phyloP scores from a whole-genome alignment of 2,797 vertebrate genomes.

The Okamejei kenojei region DNA sequence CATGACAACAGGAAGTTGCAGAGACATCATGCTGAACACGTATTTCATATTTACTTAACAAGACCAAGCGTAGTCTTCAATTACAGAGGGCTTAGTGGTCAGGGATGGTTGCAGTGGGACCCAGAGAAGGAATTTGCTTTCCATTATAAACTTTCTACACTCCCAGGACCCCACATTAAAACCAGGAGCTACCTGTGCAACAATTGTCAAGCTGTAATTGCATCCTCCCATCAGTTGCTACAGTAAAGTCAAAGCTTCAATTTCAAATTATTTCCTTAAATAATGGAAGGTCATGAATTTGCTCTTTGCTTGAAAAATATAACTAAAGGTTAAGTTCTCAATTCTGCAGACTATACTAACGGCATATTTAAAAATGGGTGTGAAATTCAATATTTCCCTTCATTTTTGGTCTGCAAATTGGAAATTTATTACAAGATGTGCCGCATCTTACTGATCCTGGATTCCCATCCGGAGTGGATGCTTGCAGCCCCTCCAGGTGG shows the following conservation, averaged over 20 bases:
- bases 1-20: too few species aligned
- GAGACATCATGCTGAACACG: background rate
- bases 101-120: background rate
- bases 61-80: background rate
- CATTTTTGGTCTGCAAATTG: background rate
- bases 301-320: background rate
- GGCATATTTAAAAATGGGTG: background rate
- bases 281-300: constrained; percentile 3
- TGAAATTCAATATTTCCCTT: constrained; percentile 15
- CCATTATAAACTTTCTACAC: background rate
- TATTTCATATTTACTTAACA: background rate
- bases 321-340: background rate
- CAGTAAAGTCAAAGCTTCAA: background rate
- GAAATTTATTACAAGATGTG: background rate
- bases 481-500: too few species aligned
- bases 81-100: background rate
- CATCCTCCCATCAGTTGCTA: background rate
- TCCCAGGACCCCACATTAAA: background rate
- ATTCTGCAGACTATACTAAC: background rate
- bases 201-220: background rate
- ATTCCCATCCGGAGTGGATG: too few species aligned
- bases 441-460: too few species aligned
- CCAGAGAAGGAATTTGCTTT: background rate
- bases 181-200: background rate
- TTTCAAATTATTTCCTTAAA: constrained; percentile 24